Percentiles rank a stretch among this genome's conserved stretches.
Evolutionary conservation across 1,140 invertebrate species (phyloP).

Genomic region (Nomia melanderi): DNA sequence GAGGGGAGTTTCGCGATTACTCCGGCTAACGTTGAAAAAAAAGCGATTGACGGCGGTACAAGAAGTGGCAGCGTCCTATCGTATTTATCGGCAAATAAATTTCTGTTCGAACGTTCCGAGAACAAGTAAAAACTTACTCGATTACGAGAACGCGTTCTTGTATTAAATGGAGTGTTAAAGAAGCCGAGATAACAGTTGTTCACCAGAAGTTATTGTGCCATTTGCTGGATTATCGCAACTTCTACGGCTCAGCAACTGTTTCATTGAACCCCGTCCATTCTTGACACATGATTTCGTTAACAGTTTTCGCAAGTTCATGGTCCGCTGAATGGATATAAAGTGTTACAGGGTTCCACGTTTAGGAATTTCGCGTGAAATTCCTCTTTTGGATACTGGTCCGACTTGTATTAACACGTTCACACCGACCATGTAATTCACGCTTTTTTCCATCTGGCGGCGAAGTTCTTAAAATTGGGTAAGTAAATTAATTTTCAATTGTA

Average conservation of each 20-base stretch:
- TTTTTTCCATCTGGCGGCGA: too few species aligned
- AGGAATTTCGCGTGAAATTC: too few species aligned
- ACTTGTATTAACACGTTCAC: too few species aligned
- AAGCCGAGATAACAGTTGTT: neutral
- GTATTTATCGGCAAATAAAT: neutral
- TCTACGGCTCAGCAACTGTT: fast-evolving
- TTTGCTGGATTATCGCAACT: neutral
- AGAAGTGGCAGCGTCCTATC: neutral
- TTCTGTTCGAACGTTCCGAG: neutral
- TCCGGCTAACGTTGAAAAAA: neutral
- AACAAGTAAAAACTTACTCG: neutral
- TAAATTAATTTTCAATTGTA: too few species aligned
- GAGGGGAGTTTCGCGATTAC: too few species aligned
- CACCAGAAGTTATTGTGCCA: neutral
- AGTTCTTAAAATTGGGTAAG: too few species aligned
- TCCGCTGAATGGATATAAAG: neutral
- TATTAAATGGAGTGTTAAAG: neutral
- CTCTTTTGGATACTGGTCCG: too few species aligned
- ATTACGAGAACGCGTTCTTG: neutral
- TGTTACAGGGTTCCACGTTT: too few species aligned
- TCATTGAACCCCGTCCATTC: neutral
- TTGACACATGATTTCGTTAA: neutral
- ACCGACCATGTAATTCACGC: too few species aligned
- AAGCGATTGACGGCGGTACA: neutral
- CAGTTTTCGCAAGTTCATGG: neutral